Conservation (phyloP, 2,888 invertebrate species). For the Antheraea yamamai region DNA sequence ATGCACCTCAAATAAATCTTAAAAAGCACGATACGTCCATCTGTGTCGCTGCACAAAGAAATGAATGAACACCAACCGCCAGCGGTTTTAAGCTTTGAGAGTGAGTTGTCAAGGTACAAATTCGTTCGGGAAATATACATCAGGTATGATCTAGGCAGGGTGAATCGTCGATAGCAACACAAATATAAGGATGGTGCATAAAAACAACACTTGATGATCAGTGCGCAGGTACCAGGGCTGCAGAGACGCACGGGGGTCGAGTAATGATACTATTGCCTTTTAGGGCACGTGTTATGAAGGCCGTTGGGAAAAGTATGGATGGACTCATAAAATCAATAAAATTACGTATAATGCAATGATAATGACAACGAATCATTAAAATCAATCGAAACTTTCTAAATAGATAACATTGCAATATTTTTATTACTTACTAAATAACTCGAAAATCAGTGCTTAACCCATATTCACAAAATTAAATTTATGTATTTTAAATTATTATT, state of each 20-base stretch:
- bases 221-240: conserved; percentile 66
- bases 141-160: conserved; percentile 45
- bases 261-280: conserved; percentile 78
- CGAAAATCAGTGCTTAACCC: too few species aligned
- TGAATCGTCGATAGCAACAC: conserved; percentile 64
- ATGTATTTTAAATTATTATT: not conserved
- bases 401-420: not conserved
- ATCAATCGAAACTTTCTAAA: not conserved
- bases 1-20: conserved; percentile 11
- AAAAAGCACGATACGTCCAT: conserved; percentile 14
- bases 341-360: not conserved
- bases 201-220: conserved; percentile 65
- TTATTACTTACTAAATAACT: too few species aligned
- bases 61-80: conserved; percentile 5
- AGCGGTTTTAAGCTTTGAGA: not conserved
- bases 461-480: too few species aligned
- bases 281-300: conserved; percentile 75
- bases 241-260: conserved; percentile 62
- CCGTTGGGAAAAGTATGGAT: conserved; percentile 59
- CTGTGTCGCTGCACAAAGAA: conserved; percentile 2
- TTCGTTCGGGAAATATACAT: not conserved
- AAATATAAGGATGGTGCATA: conserved; percentile 65
- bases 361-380: not conserved
- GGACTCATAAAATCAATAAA: conserved; percentile 27
- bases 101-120: not conserved